phyloP scores from a whole-genome alignment of 1,140 invertebrate genomes.

The Ceratina japonica region DNA sequence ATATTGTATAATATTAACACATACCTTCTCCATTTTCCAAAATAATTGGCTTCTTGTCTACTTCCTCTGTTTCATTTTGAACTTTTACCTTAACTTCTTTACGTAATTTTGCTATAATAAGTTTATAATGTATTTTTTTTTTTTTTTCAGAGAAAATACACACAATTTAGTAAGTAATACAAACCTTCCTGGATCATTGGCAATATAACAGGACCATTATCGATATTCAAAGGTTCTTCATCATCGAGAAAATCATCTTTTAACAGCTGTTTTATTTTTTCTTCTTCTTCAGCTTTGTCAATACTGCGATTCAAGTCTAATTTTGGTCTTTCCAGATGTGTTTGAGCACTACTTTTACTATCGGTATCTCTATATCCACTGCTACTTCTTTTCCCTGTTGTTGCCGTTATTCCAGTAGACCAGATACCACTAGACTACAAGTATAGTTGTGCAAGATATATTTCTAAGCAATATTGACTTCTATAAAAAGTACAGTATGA shows the following conservation, averaged over 20 bases:
- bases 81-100: conserved; percentile 54
- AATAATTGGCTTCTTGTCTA: conserved; percentile 64
- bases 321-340: conserved; percentile 68
- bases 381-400: conserved; percentile 35
- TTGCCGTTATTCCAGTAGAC: conserved; percentile 69
- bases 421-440: conserved; percentile 74
- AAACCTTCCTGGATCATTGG: conserved; percentile 68
- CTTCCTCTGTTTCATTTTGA: conserved; percentile 13
- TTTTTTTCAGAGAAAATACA: no score
- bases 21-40: conserved; percentile 72
- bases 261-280: conserved; percentile 68
- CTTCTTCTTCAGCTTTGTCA: conserved; percentile 72
- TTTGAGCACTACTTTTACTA: conserved; percentile 35
- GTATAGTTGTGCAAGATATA: not conserved
- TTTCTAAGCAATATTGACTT: not conserved
- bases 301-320: conserved; percentile 67
- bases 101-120: conserved; percentile 54
- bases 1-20: not conserved
- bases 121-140: not conserved
- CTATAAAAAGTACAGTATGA: not conserved
- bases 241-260: conserved; percentile 74
- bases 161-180: not conserved
- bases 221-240: conserved; percentile 49
- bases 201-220: conserved; percentile 67
- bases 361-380: conserved; percentile 50